Evolutionary conservation across 2,113 vertebrate genomes (phyloP), one percentile per base, ranked within the genome.

Genomic region (Vulpes vulpes): DNA sequence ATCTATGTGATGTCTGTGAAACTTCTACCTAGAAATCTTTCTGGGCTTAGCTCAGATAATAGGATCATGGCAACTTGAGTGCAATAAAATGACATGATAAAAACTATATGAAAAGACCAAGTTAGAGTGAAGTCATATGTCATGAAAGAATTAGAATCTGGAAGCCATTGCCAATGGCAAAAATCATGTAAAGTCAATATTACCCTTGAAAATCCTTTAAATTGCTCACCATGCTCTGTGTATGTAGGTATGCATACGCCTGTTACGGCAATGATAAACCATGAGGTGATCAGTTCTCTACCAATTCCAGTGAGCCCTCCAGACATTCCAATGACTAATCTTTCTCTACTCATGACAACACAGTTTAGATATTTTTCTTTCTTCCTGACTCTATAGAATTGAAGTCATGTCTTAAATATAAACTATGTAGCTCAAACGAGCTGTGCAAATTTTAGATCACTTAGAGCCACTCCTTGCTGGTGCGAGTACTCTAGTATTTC

Each of bases 31-130:
- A 43, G 43, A 69, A 51, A 78, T 32, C 8, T 43, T 43, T 14
- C 5, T n/a, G 14, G 43, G 22, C 35, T 67, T 32, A 64, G 67
- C 51, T 82, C 71, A 49, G 79, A 59, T 81, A 65, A 67, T 55
- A 5, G 19, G 23, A 59, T 81, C 35, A 20, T 14, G 14, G 60
- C 3, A 62, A 83, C 51, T 57, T 43, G n/a, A 85, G 23, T 51
- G 49, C 51, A 73, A 80, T 53, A 81, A 89, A 38, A 89, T n/a
- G 53, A 81, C 5, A 19, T 20, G 59, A 62, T 86, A 80, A 82
- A 95, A 88, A 65, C 59, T 30, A 38, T 4, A 30, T 55, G 23
- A 96, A 95, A 87, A 19, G 84, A 88, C 65, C 23, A 51, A 60
- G 23, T 60, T 60, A 49, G 49, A 55, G 30, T n/a, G n/a, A 94